These are phyloP conservation scores for Cydia pomonella DNA, from an alignment of 1,140 invertebrate species.

Conservation along the genomic window DNA sequence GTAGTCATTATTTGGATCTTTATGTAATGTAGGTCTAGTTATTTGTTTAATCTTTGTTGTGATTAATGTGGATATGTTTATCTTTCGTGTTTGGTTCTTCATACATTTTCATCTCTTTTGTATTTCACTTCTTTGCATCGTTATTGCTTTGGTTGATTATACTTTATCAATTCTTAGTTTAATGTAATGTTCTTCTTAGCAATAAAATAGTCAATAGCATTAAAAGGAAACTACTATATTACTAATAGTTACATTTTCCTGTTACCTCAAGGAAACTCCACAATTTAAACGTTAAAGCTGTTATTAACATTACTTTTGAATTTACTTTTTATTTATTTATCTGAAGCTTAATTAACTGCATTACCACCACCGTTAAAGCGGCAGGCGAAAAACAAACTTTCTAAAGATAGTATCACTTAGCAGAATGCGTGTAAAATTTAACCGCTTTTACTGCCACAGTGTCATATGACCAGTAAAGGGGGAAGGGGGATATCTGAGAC, in stretches of 20 bases:
- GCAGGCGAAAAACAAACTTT: not conserved
- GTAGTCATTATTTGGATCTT: not conserved
- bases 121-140: not conserved
- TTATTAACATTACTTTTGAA: too few species aligned
- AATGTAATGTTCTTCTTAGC: too few species aligned
- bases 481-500: slow-evolving; percentile 24
- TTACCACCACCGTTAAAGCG: too few species aligned
- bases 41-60: not conserved
- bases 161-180: not conserved
- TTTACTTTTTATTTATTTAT: not conserved
- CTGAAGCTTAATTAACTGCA: not conserved
- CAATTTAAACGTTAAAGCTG: not conserved
- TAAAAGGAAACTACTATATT: not conserved
- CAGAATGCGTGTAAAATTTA: slow-evolving; percentile 13
- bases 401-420: slow-evolving; percentile 31
- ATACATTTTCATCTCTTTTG: not conserved
- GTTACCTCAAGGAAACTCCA: not conserved
- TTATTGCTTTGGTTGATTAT: not conserved
- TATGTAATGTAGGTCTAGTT: not conserved
- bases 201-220: too few species aligned
- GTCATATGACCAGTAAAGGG: slow-evolving; percentile 36
- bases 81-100: not conserved
- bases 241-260: not conserved
- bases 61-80: too few species aligned
- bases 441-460: slow-evolving; percentile 19